Percentiles rank a stretch among this genome's conserved stretches.
Evolutionary conservation across 2,797 vertebrate genomes (phyloP).

Genomic region (Danio jaintianensis): DNA sequence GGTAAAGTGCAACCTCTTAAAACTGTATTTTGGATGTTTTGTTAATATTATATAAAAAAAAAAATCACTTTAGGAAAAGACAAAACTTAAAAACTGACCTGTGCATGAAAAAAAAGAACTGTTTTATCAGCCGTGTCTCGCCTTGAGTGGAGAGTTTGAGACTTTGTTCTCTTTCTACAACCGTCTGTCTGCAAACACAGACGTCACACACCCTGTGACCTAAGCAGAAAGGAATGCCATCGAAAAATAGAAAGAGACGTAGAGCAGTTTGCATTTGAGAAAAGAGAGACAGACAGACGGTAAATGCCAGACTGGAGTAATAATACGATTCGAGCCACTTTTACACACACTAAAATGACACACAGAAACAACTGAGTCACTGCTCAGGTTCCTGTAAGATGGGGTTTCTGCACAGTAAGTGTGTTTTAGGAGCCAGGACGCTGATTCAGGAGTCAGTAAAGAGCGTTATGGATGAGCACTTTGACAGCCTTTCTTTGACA

Average conservation of each 20-base stretch:
- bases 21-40: too few species aligned
- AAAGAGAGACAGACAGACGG: conserved; percentile 9
- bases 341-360: conserved; percentile 1
- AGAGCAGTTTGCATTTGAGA: conserved; percentile 44
- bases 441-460: conserved; percentile 3
- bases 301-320: conserved; percentile 19
- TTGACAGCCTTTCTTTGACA: neutral
- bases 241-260: conserved; percentile 72
- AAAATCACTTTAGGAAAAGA: too few species aligned
- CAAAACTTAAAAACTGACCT: too few species aligned
- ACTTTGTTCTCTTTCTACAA: conserved; percentile 14
- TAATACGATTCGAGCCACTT: conserved; percentile 4
- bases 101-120: too few species aligned
- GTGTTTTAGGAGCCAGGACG: neutral
- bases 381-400: conserved; percentile 7
- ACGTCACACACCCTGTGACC: conserved; percentile 63
- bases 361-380: neutral
- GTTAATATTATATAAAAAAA: too few species aligned
- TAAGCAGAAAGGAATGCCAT: conserved; percentile 73
- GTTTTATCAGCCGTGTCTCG: too few species aligned
- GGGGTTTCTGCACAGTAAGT: neutral
- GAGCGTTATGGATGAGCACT: neutral
- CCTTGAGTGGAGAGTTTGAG: neutral
- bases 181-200: conserved; percentile 45
- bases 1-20: too few species aligned